Percentiles rank a stretch among this genome's conserved stretches.
phyloP scores from a whole-genome alignment of 2,888 invertebrate species.

The Branchellion lobata region DNA sequence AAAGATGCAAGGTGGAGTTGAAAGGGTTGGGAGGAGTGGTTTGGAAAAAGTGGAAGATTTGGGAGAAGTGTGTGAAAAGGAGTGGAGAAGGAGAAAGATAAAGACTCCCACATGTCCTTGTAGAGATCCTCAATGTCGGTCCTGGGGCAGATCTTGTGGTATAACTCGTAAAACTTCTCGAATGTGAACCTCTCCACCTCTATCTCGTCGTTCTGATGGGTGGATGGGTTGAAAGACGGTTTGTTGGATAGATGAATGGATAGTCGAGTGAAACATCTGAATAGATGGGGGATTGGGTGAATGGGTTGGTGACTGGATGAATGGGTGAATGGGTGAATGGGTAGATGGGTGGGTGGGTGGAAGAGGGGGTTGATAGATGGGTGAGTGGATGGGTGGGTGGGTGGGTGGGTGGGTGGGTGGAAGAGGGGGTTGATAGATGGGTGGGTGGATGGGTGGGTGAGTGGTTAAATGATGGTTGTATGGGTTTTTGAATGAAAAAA shows the following conservation, averaged over 20 bases:
- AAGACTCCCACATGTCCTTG: slow-evolving; percentile 90
- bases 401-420: too few relatives aligned
- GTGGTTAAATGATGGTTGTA: too few relatives aligned
- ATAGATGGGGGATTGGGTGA: not conserved
- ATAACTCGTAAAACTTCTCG: slow-evolving; percentile 95
- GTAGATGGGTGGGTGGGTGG: not conserved
- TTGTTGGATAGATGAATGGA: not conserved
- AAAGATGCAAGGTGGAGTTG: too few relatives aligned
- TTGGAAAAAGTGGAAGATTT: too few relatives aligned
- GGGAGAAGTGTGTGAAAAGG: too few relatives aligned
- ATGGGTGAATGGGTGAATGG: not conserved
- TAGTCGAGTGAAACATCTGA: not conserved
- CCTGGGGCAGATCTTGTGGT: slow-evolving; percentile 97
- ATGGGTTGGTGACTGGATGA: not conserved
- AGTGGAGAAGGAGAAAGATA: too few relatives aligned
- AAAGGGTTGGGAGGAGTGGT: too few relatives aligned
- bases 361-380: not conserved
- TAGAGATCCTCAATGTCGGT: slow-evolving; percentile 98
- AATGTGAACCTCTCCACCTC: slow-evolving; percentile 92
- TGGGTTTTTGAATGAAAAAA: too few relatives aligned
- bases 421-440: too few relatives aligned
- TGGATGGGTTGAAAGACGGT: not conserved
- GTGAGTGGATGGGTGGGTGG: not conserved
- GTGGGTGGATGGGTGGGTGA: too few relatives aligned
- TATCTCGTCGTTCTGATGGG: slow-evolving; percentile 79